Conservation (phyloP, 2,113 vertebrate species). For the Spea bombifrons region DNA sequence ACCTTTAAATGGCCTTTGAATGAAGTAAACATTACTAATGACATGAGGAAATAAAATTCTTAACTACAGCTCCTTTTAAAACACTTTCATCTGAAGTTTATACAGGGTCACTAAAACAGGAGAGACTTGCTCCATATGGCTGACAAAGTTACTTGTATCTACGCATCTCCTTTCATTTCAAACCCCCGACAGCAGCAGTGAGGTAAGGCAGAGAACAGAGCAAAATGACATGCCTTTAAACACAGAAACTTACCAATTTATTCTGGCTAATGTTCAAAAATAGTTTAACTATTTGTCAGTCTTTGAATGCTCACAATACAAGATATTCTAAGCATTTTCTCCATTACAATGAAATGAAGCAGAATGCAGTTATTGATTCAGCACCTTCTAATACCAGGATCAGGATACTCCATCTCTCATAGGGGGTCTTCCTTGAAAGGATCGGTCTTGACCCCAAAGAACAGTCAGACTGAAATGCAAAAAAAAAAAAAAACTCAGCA, state of each 20-base stretch:
- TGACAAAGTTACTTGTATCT: background rate
- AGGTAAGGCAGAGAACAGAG: conserved; percentile 13
- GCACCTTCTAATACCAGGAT: background rate
- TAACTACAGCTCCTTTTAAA: conserved; percentile 37
- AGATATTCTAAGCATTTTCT: background rate
- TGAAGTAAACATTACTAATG: conserved; percentile 17
- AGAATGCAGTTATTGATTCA: background rate
- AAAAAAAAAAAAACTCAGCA: conserved; percentile 5
- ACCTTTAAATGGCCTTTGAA: conserved; percentile 38
- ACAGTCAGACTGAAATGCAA: background rate
- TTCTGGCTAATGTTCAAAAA: background rate
- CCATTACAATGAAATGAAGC: background rate
- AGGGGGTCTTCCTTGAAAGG: background rate
- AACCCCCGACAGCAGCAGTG: conserved; percentile 9
- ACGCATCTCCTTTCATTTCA: conserved; percentile 9
- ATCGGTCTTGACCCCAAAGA: background rate
- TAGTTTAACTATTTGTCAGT: conserved; percentile 17
- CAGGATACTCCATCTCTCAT: background rate
- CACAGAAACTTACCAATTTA: conserved; percentile 10
- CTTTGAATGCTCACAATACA: background rate
- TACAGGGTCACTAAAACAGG: conserved; percentile 24
- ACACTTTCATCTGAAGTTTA: conserved; percentile 27
- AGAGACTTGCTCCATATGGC: background rate
- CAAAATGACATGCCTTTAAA: conserved; percentile 13
- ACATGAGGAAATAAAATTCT: conserved; percentile 42